phyloP scores from a whole-genome alignment of 2,888 invertebrate genomes.

The Leistus spinibarbis region DNA sequence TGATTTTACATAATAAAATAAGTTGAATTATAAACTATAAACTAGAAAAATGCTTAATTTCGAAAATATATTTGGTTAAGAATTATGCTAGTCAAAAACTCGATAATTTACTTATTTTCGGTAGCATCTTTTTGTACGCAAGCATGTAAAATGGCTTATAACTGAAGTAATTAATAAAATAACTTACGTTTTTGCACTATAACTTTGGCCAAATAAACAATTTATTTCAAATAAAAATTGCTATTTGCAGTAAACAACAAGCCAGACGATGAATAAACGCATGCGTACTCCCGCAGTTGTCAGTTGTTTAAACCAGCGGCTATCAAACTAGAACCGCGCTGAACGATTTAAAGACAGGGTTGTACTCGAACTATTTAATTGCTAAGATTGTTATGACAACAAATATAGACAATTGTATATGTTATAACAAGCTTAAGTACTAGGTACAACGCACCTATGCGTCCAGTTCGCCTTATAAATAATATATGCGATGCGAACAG shows the following conservation, averaged over 20 bases:
- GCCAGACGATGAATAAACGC: not conserved
- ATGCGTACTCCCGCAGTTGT: conserved; percentile 25
- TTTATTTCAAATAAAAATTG: conserved; percentile 5
- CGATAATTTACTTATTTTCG: not conserved
- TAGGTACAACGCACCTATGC: too few relatives aligned
- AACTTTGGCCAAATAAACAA: not conserved
- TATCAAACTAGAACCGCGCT: not conserved
- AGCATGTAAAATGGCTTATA: not conserved
- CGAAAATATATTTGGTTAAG: not conserved
- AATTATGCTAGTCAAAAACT: not conserved
- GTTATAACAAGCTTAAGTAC: too few relatives aligned
- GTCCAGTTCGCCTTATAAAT: too few relatives aligned
- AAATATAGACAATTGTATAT: too few relatives aligned
- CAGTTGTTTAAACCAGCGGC: conserved; percentile 16
- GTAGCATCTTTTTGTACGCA: not conserved
- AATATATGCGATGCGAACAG: too few relatives aligned
- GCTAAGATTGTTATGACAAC: not conserved
- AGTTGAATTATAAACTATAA: too few relatives aligned
- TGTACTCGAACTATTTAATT: not conserved
- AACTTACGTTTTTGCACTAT: conserved; percentile 3
- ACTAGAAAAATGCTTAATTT: too few relatives aligned
- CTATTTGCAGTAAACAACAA: conserved; percentile 5
- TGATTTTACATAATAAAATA: too few relatives aligned
- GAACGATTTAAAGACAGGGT: not conserved
- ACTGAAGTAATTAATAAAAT: not conserved